These are phyloP conservation scores for Parazoanthus darwini DNA, from an alignment of 92 coral and sea anemone genomes.

Conservation along the genomic window DNA sequence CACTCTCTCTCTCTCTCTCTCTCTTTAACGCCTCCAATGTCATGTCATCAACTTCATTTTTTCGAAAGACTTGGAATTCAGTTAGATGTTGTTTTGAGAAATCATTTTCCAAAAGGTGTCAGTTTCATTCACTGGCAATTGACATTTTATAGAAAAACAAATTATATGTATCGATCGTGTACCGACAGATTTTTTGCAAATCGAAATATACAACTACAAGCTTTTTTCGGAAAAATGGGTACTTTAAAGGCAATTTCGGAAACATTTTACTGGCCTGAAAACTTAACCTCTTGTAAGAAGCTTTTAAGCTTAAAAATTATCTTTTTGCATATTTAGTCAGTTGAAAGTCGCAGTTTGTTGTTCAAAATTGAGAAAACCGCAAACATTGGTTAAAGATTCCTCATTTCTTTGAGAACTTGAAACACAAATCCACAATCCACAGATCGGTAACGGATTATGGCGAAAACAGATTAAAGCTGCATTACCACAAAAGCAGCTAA, in stretches of 20 bases:
- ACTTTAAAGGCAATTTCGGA: background rate
- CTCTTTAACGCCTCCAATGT: no score
- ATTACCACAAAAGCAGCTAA: no score
- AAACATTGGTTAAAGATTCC: no score
- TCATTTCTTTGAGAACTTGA: no score
- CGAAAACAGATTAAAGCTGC: no score
- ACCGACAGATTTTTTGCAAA: background rate
- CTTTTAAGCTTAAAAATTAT: no score
- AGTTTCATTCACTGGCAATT: background rate
- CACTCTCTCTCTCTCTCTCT: no score
- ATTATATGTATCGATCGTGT: background rate
- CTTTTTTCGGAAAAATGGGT: background rate
- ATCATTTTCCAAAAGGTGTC: background rate
- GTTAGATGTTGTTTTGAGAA: conserved; percentile 1
- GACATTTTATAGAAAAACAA: background rate
- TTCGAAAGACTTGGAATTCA: background rate
- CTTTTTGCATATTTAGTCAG: no score
- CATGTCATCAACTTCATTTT: background rate
- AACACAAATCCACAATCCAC: no score
- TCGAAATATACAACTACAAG: background rate
- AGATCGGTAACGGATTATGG: no score
- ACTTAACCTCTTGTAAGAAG: background rate
- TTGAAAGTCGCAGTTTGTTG: no score
- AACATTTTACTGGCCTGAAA: conserved; percentile 20
- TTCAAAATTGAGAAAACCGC: no score